These are phyloP conservation scores for Gymnoscopelus microlampas DNA, from an alignment of 2,797 vertebrate genomes.

Conservation along the genomic window DNA sequence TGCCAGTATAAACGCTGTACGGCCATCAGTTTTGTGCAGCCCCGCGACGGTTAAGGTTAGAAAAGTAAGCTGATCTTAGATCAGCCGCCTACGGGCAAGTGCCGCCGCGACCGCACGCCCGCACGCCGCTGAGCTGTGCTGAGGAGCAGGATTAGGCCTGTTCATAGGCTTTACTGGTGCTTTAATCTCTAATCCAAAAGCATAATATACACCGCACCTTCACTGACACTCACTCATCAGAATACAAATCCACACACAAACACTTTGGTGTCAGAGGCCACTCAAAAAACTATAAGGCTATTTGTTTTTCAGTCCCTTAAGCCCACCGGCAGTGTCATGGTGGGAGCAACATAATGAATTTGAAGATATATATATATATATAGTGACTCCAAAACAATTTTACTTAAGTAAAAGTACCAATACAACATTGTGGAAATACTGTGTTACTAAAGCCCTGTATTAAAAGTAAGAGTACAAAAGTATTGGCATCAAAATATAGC, in stretches of 20 bases:
- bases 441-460: too few species aligned
- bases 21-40: conserved; percentile 27
- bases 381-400: not conserved
- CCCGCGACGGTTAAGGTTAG: conserved; percentile 6
- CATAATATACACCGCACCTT: conserved; percentile 56
- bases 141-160: conserved; percentile 64
- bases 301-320: conserved; percentile 53
- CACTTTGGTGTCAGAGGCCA: conserved; percentile 59
- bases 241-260: conserved; percentile 46
- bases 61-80: conserved; percentile 40
- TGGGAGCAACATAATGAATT: conserved; percentile 8
- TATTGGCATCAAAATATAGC: too few species aligned
- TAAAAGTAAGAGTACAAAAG: too few species aligned
- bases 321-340: conserved; percentile 4
- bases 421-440: too few species aligned
- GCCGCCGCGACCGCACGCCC: conserved; percentile 5
- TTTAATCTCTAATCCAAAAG: conserved; percentile 67
- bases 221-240: conserved; percentile 37
- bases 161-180: conserved; percentile 54
- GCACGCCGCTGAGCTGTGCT: conserved; percentile 41
- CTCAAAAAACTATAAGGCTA: conserved; percentile 50
- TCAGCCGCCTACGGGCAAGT: conserved; percentile 32
- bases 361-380: conserved; percentile 4
- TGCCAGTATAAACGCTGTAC: conserved; percentile 10
- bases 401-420: too few species aligned